Evolutionary conservation across 1,140 invertebrate genomes (phyloP), one percentile per base, ranked within the genome.

Genomic region (Drosophila quadrilineata): DNA sequence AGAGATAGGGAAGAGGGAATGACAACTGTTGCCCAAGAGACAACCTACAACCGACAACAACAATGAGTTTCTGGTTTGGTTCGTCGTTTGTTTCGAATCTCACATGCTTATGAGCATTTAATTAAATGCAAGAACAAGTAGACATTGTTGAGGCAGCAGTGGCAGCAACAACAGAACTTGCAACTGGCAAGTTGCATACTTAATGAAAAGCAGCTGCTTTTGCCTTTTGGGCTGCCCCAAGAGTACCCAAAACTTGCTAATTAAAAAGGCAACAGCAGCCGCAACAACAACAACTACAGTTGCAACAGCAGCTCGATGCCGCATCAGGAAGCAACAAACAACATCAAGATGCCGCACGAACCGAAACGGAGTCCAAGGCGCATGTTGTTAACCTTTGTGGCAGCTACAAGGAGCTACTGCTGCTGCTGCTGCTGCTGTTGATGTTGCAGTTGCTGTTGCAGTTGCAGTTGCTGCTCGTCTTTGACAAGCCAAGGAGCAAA

Each of bases 81-180:
- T 28, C 41, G 41, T 45, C 24, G 41, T 24, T 71, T 76, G 72
- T 45, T 29, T 48, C 28, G 35, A 49, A 28, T 49, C 71, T 85
- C 79, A 84, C 74, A 85, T 84, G 77, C 77, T 84, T 84, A 84
- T 84, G 77, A 84, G 79, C 79, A 77, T 84, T 84, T 84, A 85
- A 84, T 84, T 84, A 84, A 84, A 84, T 84, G 79, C 77, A 84
- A 84, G 77, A 84, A 84, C 77, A 85, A 85, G 67, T 49, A 62
- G 58, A 62, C 49, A 54, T 45, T 52, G 62, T 35, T 33, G 46
- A 8, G 36, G 14, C 29, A 31, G 22, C 45, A 62, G 36, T 19
- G 10, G 14, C 19, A 38, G 6, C 36, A 22, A 28, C 41, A 45
- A 45, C 41, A 45, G 41, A 69, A 64, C 75, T n/a, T n/a, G n/a